Evolutionary conservation across 2,113 vertebrate species (phyloP), one percentile per base, ranked within the genome.

Genomic region (Hystrix cristata): DNA sequence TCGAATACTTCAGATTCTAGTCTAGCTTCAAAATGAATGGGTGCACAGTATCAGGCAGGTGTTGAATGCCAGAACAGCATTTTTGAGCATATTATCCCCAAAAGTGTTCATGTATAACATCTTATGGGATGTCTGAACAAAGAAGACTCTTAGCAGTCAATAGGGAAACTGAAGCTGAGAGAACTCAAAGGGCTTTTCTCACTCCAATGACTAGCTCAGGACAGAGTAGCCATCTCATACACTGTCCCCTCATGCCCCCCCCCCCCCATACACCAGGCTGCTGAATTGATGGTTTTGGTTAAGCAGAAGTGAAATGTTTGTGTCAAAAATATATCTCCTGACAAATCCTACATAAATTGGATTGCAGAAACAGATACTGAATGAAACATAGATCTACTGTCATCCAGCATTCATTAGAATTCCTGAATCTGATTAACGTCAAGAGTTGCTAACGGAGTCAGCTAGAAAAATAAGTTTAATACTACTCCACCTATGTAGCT

Each of bases 401-500:
- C 82, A 76, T n/a, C 59, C 46, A 55, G 46, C 57, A 53, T 69
- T 87, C 62, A 34, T 90, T 74, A 94, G 29, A 65, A 80, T 90
- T 72, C 69, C 79, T 57, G 19, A 55, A 62, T 80, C 72, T 96
- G 59, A 88, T 18, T 62, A 46, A 84, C 55, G 43, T 55, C 89
- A 89, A 64, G 71, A 83, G 18, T 82, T 48, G 65, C n/a, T 29
- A 82, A 74, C 60, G 51, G 57, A 74, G 53, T 57, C 55, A 62
- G 34, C 3, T 29, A 80, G 43, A 80, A 96, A 94, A 91, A 76
- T 38, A 95, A 92, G 85, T 25, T 38, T 1, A 69, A 51, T 27
- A 51, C 31, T 81, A 69, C 12, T 65, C 15, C 25, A 67, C 21
- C 34, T 46, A 27, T 29, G 34, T 46, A 11, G 9, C 74, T 89